Evolutionary conservation across 2,113 vertebrate species (phyloP), one percentile per base, ranked within the genome.

Genomic region (Cyprinodon variegatus): DNA sequence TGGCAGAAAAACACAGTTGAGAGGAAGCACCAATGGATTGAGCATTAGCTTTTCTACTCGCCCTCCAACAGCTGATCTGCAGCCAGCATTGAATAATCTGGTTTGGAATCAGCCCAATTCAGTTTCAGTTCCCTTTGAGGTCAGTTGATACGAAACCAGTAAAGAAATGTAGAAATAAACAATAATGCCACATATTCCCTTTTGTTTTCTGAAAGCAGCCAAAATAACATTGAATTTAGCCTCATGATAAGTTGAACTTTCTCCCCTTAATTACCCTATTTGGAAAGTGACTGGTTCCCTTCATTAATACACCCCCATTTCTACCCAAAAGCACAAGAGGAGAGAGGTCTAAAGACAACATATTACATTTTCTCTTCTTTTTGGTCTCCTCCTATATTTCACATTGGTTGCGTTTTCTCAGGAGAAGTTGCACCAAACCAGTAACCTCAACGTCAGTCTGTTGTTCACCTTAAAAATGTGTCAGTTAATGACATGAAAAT

Each of bases 11-110:
- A 62, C 61, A 68, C 77, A 84, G 40, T 9, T 76, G 50, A 83
- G 84, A 90, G 92, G 92, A 93, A 93, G 92, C 92, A 93, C 92
- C 90, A 85, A 90, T 85, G 88, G 88, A 90, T 88, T 76, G 72
- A 71, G 90, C 17, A 77, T 81, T 74, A 82, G 61, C 70, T 70
- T 64, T 39, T 37, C 48, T 45, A 68, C 53, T 50, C 60, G 41
- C 36, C 61, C 61, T 50, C 59, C 9, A 84, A 77, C 63, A 68
- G 74, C 65, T 78, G 50, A 88, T 83, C 73, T 60, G 46, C 22
- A 40, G 83, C 83, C 82, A 79, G 53, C 71, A 36, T 69, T 20
- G 7, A 20, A 6, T 20, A 3, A n/a, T 57, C 50, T 57, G 9
- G 50, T 20, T 3, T 20, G 61, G 84, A 75, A 70, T 15, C 79